These are phyloP conservation scores for Standfussiana lucernea DNA, from an alignment of 2,888 invertebrate genomes.

Conservation along the genomic window DNA sequence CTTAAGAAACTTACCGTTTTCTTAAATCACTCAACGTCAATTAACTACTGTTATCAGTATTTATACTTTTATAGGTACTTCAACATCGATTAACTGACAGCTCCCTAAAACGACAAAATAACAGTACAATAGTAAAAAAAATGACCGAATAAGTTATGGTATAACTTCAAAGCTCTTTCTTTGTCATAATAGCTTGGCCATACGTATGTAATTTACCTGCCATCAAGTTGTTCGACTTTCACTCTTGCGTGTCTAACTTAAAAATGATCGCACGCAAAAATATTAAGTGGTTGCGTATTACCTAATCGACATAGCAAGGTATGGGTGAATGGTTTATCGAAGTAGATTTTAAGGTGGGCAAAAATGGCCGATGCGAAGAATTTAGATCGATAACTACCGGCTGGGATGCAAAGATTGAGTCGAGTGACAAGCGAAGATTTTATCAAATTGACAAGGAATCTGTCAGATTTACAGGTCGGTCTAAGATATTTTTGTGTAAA, in stretches of 20 bases:
- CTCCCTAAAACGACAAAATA: not conserved
- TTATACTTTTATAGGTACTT: not conserved
- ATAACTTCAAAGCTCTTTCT: conserved; percentile 18
- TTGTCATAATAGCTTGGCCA: conserved; percentile 2
- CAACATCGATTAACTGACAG: not conserved
- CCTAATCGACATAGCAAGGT: conserved; percentile 14
- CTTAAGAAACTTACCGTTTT: not conserved
- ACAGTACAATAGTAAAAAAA: not conserved
- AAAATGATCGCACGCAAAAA: conserved; percentile 47
- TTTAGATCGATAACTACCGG: not conserved
- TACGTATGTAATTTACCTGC: conserved; percentile 24
- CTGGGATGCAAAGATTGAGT: not conserved
- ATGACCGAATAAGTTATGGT: conserved; percentile 10
- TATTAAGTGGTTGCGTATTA: conserved; percentile 15
- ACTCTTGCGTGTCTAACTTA: conserved; percentile 45
- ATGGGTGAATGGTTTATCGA: not conserved
- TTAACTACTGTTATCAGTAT: not conserved
- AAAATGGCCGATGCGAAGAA: not conserved
- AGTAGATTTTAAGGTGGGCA: conserved; percentile 10
- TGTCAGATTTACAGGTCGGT: not conserved
- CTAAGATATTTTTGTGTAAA: not conserved
- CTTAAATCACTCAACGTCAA: too few relatives aligned
- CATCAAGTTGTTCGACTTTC: conserved; percentile 49
- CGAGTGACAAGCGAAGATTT: not conserved
- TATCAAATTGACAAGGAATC: too few relatives aligned